These are phyloP conservation scores for Paraplagusia blochii DNA, from an alignment of 2,113 vertebrate genomes.

Conservation along the genomic window DNA sequence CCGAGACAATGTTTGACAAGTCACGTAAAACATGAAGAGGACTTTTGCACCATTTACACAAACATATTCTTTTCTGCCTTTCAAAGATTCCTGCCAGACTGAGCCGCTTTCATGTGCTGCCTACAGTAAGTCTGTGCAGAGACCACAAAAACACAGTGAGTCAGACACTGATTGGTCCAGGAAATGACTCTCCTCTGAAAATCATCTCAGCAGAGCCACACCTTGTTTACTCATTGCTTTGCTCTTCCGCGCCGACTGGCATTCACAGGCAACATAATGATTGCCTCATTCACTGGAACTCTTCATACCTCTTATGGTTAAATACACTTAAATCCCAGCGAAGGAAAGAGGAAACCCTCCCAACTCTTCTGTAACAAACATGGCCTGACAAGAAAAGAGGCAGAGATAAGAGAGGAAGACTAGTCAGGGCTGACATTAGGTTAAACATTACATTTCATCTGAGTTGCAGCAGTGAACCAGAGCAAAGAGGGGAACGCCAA, in stretches of 20 bases:
- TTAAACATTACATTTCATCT: constrained; percentile 56
- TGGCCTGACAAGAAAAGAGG: constrained; percentile 58
- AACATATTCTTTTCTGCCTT: constrained; percentile 27
- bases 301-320: constrained; percentile 37
- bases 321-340: constrained; percentile 24
- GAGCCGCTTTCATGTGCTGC: constrained; percentile 27
- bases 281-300: constrained; percentile 52
- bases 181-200: constrained; percentile 31
- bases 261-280: constrained; percentile 39
- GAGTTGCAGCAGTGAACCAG: constrained; percentile 61
- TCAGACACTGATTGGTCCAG: constrained; percentile 31
- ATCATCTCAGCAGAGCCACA: constrained; percentile 34
- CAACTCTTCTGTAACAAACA: constrained; percentile 61
- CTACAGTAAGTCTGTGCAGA: constrained; percentile 18
- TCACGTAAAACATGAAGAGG: constrained; percentile 40
- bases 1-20: background rate
- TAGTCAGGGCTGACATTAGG: constrained; percentile 56
- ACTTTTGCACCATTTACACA: constrained; percentile 32
- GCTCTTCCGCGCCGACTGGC: constrained; percentile 19
- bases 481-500: constrained; percentile 55
- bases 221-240: constrained; percentile 54
- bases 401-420: constrained; percentile 46
- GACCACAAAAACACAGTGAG: constrained; percentile 35
- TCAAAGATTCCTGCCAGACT: constrained; percentile 5
- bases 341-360: constrained; percentile 30